These are phyloP conservation scores for Drosophila sucinea DNA, from an alignment of 1,140 invertebrate genomes.

Conservation along the genomic window DNA sequence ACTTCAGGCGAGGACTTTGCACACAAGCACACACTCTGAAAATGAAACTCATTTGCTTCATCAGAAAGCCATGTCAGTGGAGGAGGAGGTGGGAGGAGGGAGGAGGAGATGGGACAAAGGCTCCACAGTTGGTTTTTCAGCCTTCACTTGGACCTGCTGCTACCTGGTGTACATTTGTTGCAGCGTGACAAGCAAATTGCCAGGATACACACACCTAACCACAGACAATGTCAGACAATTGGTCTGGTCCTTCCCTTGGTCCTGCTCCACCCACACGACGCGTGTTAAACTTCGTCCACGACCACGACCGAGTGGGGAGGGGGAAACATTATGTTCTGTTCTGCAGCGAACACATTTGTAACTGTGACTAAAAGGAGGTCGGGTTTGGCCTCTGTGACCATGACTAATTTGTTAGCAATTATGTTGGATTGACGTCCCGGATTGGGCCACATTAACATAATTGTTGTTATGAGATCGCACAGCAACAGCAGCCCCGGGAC, in stretches of 20 bases:
- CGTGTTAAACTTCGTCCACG: constrained; percentile 60
- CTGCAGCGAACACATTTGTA: constrained; percentile 36
- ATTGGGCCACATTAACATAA: constrained; percentile 74
- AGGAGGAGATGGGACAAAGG: constrained; percentile 8
- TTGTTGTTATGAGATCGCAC: constrained; percentile 70
- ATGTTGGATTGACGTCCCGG: constrained; percentile 71
- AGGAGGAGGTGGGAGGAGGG: background rate
- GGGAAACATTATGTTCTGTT: constrained; percentile 33
- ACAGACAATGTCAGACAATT: constrained; percentile 37
- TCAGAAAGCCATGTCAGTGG: constrained; percentile 22
- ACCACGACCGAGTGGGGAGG: constrained; percentile 34
- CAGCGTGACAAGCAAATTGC: constrained; percentile 74
- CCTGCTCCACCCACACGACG: constrained; percentile 9
- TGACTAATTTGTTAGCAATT: constrained; percentile 79
- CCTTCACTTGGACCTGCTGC: constrained; percentile 19
- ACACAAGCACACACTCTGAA: constrained; percentile 33
- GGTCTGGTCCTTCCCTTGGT: background rate
- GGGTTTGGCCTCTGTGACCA: constrained; percentile 59
- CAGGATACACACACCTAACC: constrained; percentile 52
- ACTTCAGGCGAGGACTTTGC: constrained; percentile 47
- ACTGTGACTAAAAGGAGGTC: constrained; percentile 27
- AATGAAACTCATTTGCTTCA: constrained; percentile 70
- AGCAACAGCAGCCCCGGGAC: constrained; percentile 52
- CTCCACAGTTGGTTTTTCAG: constrained; percentile 65
- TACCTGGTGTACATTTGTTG: constrained; percentile 45